Evolutionary conservation across 2,113 vertebrate genomes (phyloP).

Genomic region (Fregata magnificens): DNA sequence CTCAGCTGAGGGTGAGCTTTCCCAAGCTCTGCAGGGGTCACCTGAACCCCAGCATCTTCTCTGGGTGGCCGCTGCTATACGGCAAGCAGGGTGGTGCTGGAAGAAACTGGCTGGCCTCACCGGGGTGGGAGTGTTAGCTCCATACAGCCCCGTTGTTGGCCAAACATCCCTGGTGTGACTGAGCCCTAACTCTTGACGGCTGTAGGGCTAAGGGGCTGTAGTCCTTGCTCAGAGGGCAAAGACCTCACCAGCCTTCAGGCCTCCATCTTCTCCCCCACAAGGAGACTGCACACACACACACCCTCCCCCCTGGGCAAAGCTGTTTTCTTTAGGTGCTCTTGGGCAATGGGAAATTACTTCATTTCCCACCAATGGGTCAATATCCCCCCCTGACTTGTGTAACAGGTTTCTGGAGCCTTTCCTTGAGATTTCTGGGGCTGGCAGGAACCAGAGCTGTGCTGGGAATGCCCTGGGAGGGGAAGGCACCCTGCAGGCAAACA

Average conservation of each 20-base stretch:
- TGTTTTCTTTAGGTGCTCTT: background rate
- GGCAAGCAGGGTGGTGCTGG: background rate
- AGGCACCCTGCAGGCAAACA: background rate
- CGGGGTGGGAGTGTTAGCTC: background rate
- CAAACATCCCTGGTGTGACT: background rate
- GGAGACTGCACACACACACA: background rate
- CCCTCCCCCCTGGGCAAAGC: background rate
- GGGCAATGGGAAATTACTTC: constrained; percentile 29
- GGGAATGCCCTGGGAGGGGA: background rate
- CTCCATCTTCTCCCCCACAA: background rate
- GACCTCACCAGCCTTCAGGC: background rate
- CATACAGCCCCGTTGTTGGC: background rate
- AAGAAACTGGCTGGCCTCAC: background rate
- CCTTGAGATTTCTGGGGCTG: background rate
- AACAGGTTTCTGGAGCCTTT: background rate
- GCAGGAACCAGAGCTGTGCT: background rate
- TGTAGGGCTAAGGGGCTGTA: background rate
- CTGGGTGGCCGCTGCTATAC: background rate
- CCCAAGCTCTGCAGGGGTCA: background rate
- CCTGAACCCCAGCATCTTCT: background rate
- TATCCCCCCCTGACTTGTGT: background rate
- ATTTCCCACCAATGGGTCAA: background rate
- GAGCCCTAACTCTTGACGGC: background rate
- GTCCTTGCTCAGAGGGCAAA: background rate
- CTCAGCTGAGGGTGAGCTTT: background rate